phyloP scores from a whole-genome alignment of 2,113 vertebrate genomes.

The Otocyon megalotis region DNA sequence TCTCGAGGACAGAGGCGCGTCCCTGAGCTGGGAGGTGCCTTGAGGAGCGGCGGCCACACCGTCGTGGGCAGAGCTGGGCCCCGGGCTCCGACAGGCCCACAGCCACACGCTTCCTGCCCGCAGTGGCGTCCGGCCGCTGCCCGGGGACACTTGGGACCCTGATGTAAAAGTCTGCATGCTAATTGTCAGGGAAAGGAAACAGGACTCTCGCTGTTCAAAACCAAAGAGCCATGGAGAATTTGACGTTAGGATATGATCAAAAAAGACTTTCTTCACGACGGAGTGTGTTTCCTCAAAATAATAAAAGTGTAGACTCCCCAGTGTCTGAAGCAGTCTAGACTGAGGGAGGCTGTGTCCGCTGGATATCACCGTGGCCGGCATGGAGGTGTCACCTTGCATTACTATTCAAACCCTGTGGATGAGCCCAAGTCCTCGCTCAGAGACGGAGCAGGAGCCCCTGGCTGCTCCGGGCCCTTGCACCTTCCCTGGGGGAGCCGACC shows the following conservation, averaged over 20 bases:
- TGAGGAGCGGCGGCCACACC: accelerated
- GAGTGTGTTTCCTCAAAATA: slow-evolving; percentile 69
- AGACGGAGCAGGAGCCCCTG: neutral
- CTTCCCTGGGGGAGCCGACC: neutral
- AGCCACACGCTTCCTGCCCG: neutral
- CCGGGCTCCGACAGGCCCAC: neutral
- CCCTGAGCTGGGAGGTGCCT: neutral
- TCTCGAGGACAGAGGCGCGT: neutral
- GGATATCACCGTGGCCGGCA: neutral
- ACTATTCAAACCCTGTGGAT: neutral
- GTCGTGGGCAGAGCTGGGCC: neutral
- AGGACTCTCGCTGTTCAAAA: slow-evolving; percentile 40
- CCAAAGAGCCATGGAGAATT: slow-evolving; percentile 61
- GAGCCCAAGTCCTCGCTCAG: neutral
- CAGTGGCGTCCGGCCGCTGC: neutral
- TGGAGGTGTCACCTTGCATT: slow-evolving; percentile 30
- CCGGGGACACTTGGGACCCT: neutral
- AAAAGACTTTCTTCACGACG: slow-evolving; percentile 13
- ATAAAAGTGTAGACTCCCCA: slow-evolving; percentile 61
- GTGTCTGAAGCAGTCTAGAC: slow-evolving; percentile 72
- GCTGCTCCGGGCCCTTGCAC: accelerated
- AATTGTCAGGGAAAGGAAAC: slow-evolving; percentile 71
- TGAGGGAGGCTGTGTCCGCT: neutral
- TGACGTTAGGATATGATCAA: slow-evolving; percentile 46
- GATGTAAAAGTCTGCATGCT: slow-evolving; percentile 38